Base-by-base conservation (phyloP, 2,888 invertebrate species). In the Hybos culiciformis region DNA sequence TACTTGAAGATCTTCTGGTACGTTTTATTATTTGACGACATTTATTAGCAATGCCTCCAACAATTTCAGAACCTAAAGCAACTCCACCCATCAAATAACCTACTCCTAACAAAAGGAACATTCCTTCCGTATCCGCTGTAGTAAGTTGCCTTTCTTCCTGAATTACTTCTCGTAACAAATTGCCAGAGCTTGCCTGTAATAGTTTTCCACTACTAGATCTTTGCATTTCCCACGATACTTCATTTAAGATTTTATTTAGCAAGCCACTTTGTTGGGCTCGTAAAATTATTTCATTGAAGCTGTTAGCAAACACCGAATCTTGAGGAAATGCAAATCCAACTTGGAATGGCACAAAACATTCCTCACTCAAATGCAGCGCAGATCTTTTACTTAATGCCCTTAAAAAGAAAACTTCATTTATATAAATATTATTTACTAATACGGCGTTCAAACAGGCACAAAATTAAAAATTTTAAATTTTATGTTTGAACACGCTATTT, bases 111-210 rank as follows among this genome's bases (percentile, higher is more conserved):
- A 86, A 68, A 4, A 85, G 62, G 56, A 84, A 85, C 81, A 84
- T 85, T 9, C 86, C 86, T 63, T 83, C 83, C 0, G 83, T 83
- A 48, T 86, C 86, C 54, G 81, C 83, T 23, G 84, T 65, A 2
- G 80, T 78, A n/a, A 86, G 59, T 18, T 80, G 78, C 47, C 82
- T 73, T 56, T 86, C 84, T 60, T 80, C 78, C 19, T 73, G 69
- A 24, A 62, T 59, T 4, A 57, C 53, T 45, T 63, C 62, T 38
- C 69, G 70, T 18, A 76, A 47, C 0, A 61, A 54, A 15, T 57
- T 56, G 3, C 68, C 70, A 12, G 59, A 53, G 48, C 56, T 61
- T 58, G 81, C 83, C 56, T 81, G 75, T 32, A 83, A 58, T 7
- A 78, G 61, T 53, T 71, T 73, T 39, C 80, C 81, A 6, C 71